phyloP scores from a whole-genome alignment of 2,888 invertebrate species.

The Drosophila barbarae region DNA sequence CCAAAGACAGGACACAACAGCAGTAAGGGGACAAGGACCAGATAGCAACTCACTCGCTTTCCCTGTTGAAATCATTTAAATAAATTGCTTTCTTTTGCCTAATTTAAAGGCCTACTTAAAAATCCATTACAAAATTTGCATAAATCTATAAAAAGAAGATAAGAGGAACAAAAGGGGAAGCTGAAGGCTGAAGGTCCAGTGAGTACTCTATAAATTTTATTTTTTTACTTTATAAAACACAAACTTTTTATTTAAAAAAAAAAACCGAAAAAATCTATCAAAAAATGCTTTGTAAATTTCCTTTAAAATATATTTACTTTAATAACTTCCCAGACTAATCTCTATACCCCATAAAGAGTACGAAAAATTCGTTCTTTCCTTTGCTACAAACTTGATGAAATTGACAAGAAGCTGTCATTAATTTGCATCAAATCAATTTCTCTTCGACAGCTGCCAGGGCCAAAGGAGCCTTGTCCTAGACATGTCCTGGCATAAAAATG shows the following conservation, averaged over 20 bases:
- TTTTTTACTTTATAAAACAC: too few relatives aligned
- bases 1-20: not conserved
- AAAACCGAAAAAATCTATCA: too few relatives aligned
- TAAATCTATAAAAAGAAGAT: conserved; percentile 58
- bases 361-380: not conserved
- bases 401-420: conserved; percentile 74
- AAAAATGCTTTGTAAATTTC: not conserved
- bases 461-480: conserved; percentile 25
- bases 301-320: not conserved
- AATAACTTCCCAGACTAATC: not conserved
- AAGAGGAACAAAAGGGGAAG: not conserved
- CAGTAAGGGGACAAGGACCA: conserved; percentile 14
- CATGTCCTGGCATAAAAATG: conserved; percentile 64
- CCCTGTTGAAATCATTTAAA: conserved; percentile 60
- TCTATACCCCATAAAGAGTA: conserved; percentile 10
- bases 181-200: not conserved
- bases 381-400: conserved; percentile 37
- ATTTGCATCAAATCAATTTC: conserved; percentile 74
- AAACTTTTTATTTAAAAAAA: not conserved
- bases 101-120: conserved; percentile 75
- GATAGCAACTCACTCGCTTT: conserved; percentile 31
- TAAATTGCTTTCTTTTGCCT: conserved; percentile 68
- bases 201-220: conserved; percentile 1
- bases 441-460: conserved; percentile 58
- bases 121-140: conserved; percentile 76